Evolutionary conservation across 2,797 vertebrate species (phyloP).

Genomic region (Morus bassanus): DNA sequence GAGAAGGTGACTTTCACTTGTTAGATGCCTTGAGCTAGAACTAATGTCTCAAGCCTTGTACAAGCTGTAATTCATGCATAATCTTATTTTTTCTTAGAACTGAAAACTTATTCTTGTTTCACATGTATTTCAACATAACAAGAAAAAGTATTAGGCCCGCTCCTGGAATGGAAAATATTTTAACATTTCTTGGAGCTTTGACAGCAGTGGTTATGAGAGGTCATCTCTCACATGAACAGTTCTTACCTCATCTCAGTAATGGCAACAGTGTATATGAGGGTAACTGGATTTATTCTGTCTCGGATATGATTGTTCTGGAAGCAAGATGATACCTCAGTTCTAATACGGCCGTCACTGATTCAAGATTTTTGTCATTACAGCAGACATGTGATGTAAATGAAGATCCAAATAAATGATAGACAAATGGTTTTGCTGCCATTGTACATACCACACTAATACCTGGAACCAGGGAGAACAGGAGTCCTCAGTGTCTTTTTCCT

Average conservation of each 20-base stretch:
- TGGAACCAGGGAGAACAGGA: neutral
- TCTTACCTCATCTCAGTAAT: neutral
- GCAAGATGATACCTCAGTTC: neutral
- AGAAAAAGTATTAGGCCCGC: neutral
- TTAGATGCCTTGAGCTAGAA: neutral
- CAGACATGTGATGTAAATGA: neutral
- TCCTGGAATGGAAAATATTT: neutral
- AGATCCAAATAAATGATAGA: neutral
- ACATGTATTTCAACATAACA: neutral
- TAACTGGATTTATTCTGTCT: neutral
- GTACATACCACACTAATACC: neutral
- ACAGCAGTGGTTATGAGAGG: neutral
- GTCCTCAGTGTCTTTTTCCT: neutral
- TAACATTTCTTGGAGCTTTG: neutral
- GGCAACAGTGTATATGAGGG: neutral
- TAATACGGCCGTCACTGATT: neutral
- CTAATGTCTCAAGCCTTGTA: neutral
- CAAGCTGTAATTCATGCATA: neutral
- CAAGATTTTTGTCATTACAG: neutral
- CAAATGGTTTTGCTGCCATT: neutral
- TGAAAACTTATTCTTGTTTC: neutral
- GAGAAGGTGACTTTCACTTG: conserved; percentile 76
- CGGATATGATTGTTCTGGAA: neutral
- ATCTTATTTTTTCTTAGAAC: neutral
- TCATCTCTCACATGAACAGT: neutral